Percentiles rank a stretch among this genome's conserved stretches.
These are phyloP conservation scores for Speoplatyrhinus poulsoni DNA, from an alignment of 2,113 vertebrate genomes.

Conservation along the genomic window DNA sequence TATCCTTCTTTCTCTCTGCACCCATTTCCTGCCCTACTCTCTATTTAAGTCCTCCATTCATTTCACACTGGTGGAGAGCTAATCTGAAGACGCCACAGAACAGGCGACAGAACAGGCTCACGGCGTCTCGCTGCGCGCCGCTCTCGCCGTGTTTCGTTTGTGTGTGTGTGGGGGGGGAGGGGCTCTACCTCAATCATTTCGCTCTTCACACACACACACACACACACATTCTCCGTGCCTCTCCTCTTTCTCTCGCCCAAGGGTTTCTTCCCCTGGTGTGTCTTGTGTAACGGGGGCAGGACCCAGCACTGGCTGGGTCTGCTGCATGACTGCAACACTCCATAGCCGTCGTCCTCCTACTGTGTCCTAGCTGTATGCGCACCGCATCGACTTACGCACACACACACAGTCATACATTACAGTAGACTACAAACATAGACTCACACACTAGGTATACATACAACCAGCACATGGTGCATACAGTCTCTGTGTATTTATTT, in stretches of 20 bases:
- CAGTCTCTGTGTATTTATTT: not conserved
- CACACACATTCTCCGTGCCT: conserved; percentile 46
- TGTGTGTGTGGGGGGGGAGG: conserved; percentile 5
- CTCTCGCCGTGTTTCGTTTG: conserved; percentile 52
- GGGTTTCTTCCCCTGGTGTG: conserved; percentile 18
- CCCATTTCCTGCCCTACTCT: conserved; percentile 52
- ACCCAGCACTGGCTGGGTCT: conserved; percentile 69
- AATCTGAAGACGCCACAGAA: conserved; percentile 31
- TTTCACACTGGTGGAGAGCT: conserved; percentile 20
- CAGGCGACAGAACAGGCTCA: conserved; percentile 35
- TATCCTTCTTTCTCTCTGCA: conserved; percentile 39
- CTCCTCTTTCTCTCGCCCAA: not conserved
- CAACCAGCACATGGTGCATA: too few relatives aligned
- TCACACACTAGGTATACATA: conserved; percentile 1
- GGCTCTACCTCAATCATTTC: conserved; percentile 5
- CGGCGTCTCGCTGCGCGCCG: conserved; percentile 12
- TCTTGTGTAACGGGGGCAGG: conserved; percentile 71
- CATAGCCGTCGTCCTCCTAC: conserved; percentile 29
- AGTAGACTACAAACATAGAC: conserved; percentile 3
- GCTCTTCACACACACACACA: not conserved
- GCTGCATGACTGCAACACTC: conserved; percentile 56
- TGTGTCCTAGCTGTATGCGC: conserved; percentile 16
- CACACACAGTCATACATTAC: not conserved
- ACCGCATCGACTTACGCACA: conserved; percentile 13
- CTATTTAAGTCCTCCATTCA: conserved; percentile 41